Conservation (phyloP, 92 coral and sea anemone species). For the Montipora capitata region DNA sequence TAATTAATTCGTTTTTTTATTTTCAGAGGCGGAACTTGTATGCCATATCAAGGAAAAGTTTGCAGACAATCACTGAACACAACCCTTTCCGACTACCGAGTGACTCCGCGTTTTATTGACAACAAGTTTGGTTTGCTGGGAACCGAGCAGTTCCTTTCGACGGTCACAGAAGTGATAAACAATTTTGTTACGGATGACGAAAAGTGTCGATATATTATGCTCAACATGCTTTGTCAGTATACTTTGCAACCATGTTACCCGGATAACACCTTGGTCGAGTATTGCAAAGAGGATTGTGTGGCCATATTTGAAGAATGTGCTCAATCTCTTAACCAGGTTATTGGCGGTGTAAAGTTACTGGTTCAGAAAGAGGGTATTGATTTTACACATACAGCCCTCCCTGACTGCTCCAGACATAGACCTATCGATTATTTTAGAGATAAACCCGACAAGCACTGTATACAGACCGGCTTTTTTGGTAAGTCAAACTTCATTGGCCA, state of each 20-base stretch:
- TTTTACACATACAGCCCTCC: constrained; percentile 84
- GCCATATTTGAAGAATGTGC: constrained; percentile 84
- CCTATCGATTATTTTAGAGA: constrained; percentile 41
- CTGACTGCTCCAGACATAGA: constrained; percentile 79
- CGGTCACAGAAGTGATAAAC: constrained; percentile 41
- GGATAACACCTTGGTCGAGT: constrained; percentile 72
- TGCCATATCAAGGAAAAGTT: constrained; percentile 68
- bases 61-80: constrained; percentile 77
- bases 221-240: constrained; percentile 89
- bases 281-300: constrained; percentile 89
- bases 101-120: constrained; percentile 87
- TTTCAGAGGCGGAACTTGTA: constrained; percentile 84
- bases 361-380: constrained; percentile 56
- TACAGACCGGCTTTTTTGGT: constrained; percentile 88
- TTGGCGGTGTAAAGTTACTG: constrained; percentile 79
- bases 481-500: constrained; percentile 25
- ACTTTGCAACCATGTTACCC: constrained; percentile 85
- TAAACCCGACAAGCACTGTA: constrained; percentile 69
- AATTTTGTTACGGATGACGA: constrained; percentile 16
- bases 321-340: constrained; percentile 74
- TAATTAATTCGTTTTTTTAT: neutral
- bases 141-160: constrained; percentile 74
- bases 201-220: constrained; percentile 70
- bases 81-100: constrained; percentile 68
- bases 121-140: constrained; percentile 80